Conservation (phyloP, 2,797 vertebrate genomes). For the Basileuterus tristriatus region DNA sequence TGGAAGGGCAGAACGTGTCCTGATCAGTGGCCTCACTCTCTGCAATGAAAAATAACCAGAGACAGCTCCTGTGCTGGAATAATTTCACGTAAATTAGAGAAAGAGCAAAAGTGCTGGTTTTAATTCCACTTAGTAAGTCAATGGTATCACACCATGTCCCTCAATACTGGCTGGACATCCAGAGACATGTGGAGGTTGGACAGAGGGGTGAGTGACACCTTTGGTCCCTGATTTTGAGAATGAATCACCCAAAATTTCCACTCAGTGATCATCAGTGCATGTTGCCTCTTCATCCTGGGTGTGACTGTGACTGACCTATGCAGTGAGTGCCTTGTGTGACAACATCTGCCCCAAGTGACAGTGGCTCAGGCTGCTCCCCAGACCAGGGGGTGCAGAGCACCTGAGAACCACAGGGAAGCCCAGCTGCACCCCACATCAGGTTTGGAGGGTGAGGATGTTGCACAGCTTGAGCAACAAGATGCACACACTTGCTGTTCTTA, state of each 20-base stretch:
- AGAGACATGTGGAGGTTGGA: accelerated
- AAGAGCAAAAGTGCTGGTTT: background rate
- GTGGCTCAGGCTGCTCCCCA: accelerated
- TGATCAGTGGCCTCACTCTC: background rate
- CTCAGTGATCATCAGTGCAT: accelerated
- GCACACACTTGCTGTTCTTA: background rate
- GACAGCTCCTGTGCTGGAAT: background rate
- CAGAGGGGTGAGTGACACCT: accelerated
- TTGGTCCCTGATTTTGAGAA: background rate
- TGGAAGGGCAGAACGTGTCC: background rate
- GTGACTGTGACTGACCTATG: background rate
- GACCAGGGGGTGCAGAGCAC: background rate
- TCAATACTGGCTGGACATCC: background rate
- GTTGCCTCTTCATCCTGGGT: background rate
- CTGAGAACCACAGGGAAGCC: accelerated
- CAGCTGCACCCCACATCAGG: background rate
- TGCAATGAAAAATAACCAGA: background rate
- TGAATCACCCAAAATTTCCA: background rate
- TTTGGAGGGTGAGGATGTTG: background rate
- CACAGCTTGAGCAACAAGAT: background rate
- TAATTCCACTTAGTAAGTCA: background rate
- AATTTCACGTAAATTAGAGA: background rate
- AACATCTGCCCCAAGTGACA: background rate
- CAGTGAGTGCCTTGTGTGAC: background rate
- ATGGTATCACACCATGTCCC: accelerated